These are phyloP conservation scores for Euthynnus affinis DNA, from an alignment of 2,797 vertebrate genomes.

Conservation along the genomic window DNA sequence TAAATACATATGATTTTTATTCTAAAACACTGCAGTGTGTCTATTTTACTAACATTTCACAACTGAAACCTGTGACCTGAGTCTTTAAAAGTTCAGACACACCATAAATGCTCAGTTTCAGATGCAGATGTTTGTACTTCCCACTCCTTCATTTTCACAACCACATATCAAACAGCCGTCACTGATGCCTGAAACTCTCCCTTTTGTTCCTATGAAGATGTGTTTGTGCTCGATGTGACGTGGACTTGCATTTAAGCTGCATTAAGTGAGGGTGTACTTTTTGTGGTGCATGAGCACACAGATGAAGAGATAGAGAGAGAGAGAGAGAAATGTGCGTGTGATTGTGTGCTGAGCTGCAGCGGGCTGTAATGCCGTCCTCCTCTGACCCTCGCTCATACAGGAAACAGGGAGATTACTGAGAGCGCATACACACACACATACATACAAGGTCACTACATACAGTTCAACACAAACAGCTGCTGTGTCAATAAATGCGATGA, in stretches of 20 bases:
- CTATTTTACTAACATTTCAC: neutral
- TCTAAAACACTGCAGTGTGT: neutral
- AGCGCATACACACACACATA: slow-evolving; percentile 19
- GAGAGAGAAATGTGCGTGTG: slow-evolving; percentile 20
- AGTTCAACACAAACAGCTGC: neutral
- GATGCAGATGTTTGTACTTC: neutral
- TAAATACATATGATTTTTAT: neutral
- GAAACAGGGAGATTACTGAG: slow-evolving; percentile 41
- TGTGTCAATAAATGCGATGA: slow-evolving; percentile 23
- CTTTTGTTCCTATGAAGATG: neutral
- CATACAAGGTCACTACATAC: slow-evolving; percentile 16
- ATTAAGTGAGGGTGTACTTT: slow-evolving; percentile 17
- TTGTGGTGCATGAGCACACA: slow-evolving; percentile 21
- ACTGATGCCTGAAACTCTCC: slow-evolving; percentile 6
- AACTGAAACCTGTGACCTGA: neutral
- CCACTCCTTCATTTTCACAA: slow-evolving; percentile 12
- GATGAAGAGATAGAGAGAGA: slow-evolving; percentile 36
- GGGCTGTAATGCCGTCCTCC: neutral
- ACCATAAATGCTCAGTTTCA: slow-evolving; percentile 8
- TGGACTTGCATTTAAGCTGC: neutral
- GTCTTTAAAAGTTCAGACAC: too few relatives aligned
- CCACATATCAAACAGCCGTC: neutral
- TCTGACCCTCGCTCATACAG: slow-evolving; percentile 23
- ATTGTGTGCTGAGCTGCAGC: neutral
- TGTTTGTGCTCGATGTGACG: neutral